Base-by-base conservation (phyloP, 1,140 invertebrate species). In the Dendroctonus valens region DNA sequence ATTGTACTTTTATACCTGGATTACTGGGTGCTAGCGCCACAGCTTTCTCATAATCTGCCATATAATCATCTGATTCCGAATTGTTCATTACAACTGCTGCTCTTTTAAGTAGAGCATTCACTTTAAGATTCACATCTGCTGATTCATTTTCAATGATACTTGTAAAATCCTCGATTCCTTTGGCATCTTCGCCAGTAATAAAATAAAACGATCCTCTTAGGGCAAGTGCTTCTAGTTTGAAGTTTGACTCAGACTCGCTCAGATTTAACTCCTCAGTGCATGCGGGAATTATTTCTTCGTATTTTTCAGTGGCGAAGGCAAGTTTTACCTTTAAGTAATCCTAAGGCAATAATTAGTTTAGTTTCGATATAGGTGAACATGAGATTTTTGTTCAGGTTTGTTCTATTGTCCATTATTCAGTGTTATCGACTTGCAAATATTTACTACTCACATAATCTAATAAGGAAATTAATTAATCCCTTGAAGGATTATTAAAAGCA, bases 91-190 rank as follows among this genome's bases (percentile, higher is more conserved):
- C 84, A 54, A 96, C 79, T 7, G 89, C 90, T 4, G 92, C 93
- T 69, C 91, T 83, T 78, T 97, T 97, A 44, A 98, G 91, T n/a
- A 96, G 79, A 7, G 93, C 92, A 84, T 96, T 96, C 0, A 91
- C 87, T 76, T 85, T 87, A 3, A 92, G 81, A 69, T 86, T 85
- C 0, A 80, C 76, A 69, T 83, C 79, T 15, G 84, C 80, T 71
- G 83, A 78, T 70, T 82, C 80, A 69, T 83, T 84, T 65, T 86
- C 83, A 72, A 87, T 85, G 67, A 89, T 83, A 14, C 72, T 78
- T 62, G 80, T 80, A 26, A 96, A 85, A 78, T 96, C 94, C 50
- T 80, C 75, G 11, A 90, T 77, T 2, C 92, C 89, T 68, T 87
- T 83, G 42, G 86, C 81, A 72, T 89, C 85, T 69, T 88, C 81